These are phyloP conservation scores for Melieria picta DNA, from an alignment of 2,888 invertebrate genomes.

Conservation along the genomic window DNA sequence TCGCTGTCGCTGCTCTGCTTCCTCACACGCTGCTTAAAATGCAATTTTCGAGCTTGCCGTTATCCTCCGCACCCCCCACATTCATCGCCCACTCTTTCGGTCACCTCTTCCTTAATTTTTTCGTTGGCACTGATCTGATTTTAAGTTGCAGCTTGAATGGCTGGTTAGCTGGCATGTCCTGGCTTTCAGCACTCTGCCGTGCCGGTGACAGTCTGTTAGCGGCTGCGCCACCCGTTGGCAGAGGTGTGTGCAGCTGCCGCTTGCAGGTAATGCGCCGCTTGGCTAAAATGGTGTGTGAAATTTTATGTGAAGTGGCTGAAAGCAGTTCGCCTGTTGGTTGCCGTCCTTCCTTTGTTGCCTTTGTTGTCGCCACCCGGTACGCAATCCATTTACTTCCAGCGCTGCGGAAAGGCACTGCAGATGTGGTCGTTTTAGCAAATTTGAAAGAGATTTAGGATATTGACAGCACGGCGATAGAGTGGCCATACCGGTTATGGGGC, in stretches of 20 bases:
- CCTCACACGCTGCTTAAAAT: slow-evolving; percentile 54
- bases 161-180: slow-evolving; percentile 10
- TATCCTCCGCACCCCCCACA: neutral
- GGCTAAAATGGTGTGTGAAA: slow-evolving; percentile 62
- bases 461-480: slow-evolving; percentile 16
- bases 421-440: slow-evolving; percentile 30
- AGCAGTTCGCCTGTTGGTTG: slow-evolving; percentile 28
- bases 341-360: slow-evolving; percentile 15
- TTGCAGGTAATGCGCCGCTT: slow-evolving; percentile 61
- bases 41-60: slow-evolving; percentile 57
- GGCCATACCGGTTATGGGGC: neutral
- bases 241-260: slow-evolving; percentile 33
- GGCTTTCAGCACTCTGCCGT: neutral
- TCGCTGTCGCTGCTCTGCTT: neutral
- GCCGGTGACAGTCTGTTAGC: neutral
- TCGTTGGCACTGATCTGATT: slow-evolving; percentile 31
- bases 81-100: slow-evolving; percentile 28
- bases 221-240: neutral
- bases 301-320: slow-evolving; percentile 60
- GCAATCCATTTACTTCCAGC: slow-evolving; percentile 16
- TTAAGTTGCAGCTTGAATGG: slow-evolving; percentile 28
- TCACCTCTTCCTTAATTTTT: slow-evolving; percentile 49
- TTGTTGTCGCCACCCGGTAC: neutral
- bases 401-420: slow-evolving; percentile 27
- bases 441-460: slow-evolving; percentile 35